Conservation (phyloP, 1,140 invertebrate species). For the Temnothorax curvispinosus region DNA sequence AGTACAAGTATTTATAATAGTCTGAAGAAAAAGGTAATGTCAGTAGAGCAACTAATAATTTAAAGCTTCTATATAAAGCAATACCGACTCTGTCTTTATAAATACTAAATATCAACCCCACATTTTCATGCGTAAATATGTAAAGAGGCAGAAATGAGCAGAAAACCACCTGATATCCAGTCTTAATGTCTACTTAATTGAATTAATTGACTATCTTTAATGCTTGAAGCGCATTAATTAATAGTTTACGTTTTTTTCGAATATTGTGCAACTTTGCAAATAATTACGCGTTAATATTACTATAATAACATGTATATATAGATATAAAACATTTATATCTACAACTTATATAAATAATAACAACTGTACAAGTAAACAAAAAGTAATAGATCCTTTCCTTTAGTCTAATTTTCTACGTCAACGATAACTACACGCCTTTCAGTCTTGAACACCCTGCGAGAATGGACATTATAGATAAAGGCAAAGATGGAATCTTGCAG, state of each 20-base stretch:
- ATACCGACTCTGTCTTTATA: neutral
- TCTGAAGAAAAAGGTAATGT: neutral
- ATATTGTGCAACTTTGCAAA: neutral
- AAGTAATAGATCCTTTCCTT: neutral
- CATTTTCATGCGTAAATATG: neutral
- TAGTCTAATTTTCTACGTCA: neutral
- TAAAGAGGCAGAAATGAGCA: neutral
- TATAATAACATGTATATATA: neutral
- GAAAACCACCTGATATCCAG: neutral
- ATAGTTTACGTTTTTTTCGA: neutral
- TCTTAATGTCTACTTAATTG: neutral
- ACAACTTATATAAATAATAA: neutral
- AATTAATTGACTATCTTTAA: neutral
- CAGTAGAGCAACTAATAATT: neutral
- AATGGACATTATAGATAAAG: neutral
- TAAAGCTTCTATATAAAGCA: neutral
- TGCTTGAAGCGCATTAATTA: neutral
- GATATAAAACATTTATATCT: neutral
- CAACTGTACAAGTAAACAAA: too few relatives aligned
- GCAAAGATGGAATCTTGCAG: neutral
- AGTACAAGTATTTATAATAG: neutral
- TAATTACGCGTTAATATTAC: neutral
- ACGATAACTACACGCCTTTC: neutral
- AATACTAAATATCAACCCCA: neutral
- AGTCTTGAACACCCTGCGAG: neutral